A percentile compares a stretch with the other conserved stretches of the same genome.
Evolutionary conservation across 2,888 invertebrate species (phyloP).

Genomic region (Drosophila mayaguana): DNA sequence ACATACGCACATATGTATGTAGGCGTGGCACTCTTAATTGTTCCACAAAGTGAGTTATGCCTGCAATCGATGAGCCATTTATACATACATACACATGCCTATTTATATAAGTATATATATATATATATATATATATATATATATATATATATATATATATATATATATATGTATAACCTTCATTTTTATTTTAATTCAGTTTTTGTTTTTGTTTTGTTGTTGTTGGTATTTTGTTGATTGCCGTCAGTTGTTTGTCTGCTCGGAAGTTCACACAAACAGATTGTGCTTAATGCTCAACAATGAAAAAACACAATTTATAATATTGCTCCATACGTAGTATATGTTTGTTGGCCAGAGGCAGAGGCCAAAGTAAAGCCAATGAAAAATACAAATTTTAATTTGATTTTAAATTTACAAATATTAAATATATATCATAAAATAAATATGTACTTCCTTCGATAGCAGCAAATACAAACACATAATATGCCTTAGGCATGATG

Average conservation of each 20-base stretch:
- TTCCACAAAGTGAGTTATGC: slow-evolving; percentile 72
- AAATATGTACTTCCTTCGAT: neutral
- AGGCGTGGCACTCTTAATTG: slow-evolving; percentile 63
- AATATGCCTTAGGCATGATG: neutral
- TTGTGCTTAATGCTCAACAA: slow-evolving; percentile 28
- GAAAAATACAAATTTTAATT: neutral
- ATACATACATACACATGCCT: neutral
- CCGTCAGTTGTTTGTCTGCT: slow-evolving; percentile 8
- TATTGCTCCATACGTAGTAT: slow-evolving; percentile 10
- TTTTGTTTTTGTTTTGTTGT: neutral
- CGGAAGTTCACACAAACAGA: slow-evolving; percentile 34
- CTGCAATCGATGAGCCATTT: slow-evolving; percentile 51
- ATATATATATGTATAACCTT: neutral
- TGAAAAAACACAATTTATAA: slow-evolving; percentile 14
- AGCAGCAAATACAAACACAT: neutral
- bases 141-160: neutral
- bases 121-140: neutral
- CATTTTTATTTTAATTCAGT: neutral
- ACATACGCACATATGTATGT: slow-evolving; percentile 3
- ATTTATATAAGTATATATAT: no score
- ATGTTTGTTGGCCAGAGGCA: neutral
- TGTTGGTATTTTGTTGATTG: slow-evolving; percentile 19
- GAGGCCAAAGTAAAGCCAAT: neutral
- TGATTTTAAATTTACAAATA: neutral
- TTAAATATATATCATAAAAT: neutral